Evolutionary conservation across 2,797 vertebrate species (phyloP).

Genomic region (Sebastes melanostomus): DNA sequence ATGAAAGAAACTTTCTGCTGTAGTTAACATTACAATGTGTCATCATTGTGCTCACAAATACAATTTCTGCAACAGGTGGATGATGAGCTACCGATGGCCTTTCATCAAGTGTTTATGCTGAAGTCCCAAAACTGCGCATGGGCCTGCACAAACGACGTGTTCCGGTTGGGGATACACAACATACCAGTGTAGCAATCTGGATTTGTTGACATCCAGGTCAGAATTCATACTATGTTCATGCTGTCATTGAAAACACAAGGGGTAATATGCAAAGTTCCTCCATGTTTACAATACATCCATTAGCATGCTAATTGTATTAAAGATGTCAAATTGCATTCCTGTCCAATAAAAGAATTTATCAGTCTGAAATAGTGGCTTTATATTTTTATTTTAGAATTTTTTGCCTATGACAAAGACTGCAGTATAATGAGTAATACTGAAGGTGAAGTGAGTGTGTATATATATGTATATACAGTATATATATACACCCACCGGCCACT

Average conservation of each 20-base stretch:
- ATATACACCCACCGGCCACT: too few species aligned
- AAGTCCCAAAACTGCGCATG: slow-evolving; percentile 77
- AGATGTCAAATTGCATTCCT: slow-evolving; percentile 31
- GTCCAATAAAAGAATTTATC: slow-evolving; percentile 48
- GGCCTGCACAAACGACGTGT: slow-evolving; percentile 84
- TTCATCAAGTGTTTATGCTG: slow-evolving; percentile 84
- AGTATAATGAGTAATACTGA: background rate
- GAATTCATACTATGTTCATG: background rate
- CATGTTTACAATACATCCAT: slow-evolving; percentile 11
- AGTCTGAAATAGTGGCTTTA: background rate
- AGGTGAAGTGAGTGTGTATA: too few species aligned
- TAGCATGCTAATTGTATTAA: background rate
- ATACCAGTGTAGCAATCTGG: slow-evolving; percentile 71
- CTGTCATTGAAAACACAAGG: background rate
- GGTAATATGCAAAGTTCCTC: background rate
- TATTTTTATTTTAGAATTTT: background rate
- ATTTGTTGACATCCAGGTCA: slow-evolving; percentile 4
- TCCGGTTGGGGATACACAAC: slow-evolving; percentile 84
- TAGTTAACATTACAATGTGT: background rate
- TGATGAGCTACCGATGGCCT: slow-evolving; percentile 83
- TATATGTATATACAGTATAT: too few species aligned
- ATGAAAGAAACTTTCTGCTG: background rate
- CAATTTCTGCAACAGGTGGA: slow-evolving; percentile 68
- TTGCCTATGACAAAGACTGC: background rate
- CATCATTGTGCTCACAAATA: background rate